Percentiles rank a stretch among this genome's conserved stretches.
Conservation (phyloP, 2,113 vertebrate genomes). For the Rhinichthys klamathensis region DNA sequence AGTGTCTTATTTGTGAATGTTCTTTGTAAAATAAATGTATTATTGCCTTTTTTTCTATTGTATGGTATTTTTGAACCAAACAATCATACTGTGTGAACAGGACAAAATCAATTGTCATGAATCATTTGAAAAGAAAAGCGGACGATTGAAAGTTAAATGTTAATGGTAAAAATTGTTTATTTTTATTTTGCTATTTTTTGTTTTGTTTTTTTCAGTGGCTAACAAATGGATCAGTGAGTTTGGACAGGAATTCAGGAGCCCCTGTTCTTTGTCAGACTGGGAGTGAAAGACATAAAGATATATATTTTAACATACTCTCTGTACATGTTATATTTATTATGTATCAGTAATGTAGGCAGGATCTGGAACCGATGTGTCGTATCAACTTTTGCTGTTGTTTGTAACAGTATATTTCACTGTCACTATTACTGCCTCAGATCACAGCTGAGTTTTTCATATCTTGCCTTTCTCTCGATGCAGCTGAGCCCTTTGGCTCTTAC, state of each 20-base stretch:
- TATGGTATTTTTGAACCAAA: neutral
- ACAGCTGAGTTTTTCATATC: too few species aligned
- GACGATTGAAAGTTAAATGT: neutral
- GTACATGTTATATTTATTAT: too few species aligned
- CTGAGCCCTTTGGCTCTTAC: too few species aligned
- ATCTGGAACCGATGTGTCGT: too few species aligned
- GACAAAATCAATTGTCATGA: neutral
- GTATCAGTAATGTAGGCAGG: too few species aligned
- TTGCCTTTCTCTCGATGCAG: too few species aligned
- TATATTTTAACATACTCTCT: too few species aligned
- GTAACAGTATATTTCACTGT: too few species aligned
- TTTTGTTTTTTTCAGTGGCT: constrained; percentile 40
- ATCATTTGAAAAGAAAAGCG: neutral
- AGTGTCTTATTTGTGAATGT: neutral
- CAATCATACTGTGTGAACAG: neutral
- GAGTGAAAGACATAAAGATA: constrained; percentile 42
- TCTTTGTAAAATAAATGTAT: neutral
- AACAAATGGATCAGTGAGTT: constrained; percentile 49
- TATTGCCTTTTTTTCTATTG: neutral
- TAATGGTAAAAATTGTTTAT: neutral
- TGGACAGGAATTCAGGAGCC: constrained; percentile 56
- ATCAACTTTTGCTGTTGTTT: too few species aligned
- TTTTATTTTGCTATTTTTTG: neutral
- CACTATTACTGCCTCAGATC: too few species aligned
- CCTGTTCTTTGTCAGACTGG: constrained; percentile 38